Conservation (phyloP, 2,113 vertebrate genomes). For the Varanus salvator region DNA sequence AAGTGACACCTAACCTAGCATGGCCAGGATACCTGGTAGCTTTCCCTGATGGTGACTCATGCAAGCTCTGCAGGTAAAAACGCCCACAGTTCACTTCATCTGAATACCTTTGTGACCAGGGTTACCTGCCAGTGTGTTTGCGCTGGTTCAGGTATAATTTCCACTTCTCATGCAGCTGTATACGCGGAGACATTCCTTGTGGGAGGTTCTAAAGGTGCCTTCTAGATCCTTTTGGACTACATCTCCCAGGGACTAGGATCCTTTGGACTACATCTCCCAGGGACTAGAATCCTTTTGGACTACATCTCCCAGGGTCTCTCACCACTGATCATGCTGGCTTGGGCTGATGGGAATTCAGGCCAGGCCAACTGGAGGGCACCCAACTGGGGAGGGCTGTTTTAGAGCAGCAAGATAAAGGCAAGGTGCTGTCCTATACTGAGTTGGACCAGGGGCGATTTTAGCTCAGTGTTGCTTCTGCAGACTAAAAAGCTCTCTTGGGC, state of each 20-base stretch:
- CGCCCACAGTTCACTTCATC: background rate
- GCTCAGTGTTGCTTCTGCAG: background rate
- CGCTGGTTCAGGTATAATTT: background rate
- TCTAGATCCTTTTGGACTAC: background rate
- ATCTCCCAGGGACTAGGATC: background rate
- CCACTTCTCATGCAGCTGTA: background rate
- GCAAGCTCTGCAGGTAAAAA: background rate
- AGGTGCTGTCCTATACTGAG: background rate
- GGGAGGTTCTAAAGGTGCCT: background rate
- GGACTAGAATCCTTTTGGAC: background rate
- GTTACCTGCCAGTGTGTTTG: background rate
- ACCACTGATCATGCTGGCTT: background rate
- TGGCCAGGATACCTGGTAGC: background rate
- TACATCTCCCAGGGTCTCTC: background rate
- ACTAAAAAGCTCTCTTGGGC: background rate
- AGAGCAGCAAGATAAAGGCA: background rate
- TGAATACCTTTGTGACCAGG: background rate
- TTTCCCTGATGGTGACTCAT: background rate
- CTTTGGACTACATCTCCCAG: no score
- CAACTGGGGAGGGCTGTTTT: background rate
- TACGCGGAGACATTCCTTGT: background rate
- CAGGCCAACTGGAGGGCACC: background rate
- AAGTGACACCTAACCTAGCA: background rate
- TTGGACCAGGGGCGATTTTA: no score
- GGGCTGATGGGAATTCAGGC: background rate